Conservation (phyloP, 2,113 vertebrate genomes). For the Struthio camelus region DNA sequence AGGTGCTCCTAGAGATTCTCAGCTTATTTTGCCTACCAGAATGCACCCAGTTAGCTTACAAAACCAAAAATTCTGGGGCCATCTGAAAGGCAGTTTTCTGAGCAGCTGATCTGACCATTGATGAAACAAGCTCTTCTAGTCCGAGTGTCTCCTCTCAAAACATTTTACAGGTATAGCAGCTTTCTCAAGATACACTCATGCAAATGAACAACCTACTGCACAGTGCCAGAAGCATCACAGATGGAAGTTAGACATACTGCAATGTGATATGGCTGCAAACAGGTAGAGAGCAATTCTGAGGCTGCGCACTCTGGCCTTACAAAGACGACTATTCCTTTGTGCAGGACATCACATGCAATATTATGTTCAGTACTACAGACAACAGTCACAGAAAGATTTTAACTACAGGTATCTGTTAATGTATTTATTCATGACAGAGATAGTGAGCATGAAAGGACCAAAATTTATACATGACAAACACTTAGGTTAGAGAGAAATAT, state of each 20-base stretch:
- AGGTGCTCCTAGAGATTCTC: neutral
- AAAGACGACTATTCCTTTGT: neutral
- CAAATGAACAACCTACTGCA: neutral
- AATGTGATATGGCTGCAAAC: neutral
- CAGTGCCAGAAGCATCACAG: neutral
- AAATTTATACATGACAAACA: neutral
- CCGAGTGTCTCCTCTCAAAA: neutral
- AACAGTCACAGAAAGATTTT: neutral
- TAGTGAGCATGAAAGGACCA: neutral
- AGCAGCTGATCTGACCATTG: neutral
- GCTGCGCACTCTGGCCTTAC: neutral
- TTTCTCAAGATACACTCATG: neutral
- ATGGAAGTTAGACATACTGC: neutral
- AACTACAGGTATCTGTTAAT: neutral
- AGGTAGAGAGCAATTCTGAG: neutral
- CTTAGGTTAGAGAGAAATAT: neutral
- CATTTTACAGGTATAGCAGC: neutral
- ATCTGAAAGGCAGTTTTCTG: neutral
- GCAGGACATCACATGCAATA: neutral
- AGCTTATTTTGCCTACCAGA: neutral
- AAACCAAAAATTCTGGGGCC: neutral
- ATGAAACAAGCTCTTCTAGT: neutral
- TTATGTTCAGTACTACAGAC: neutral
- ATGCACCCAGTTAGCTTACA: neutral
- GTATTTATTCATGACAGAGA: too few species aligned